These are phyloP conservation scores for Sebastes elongatus DNA, from an alignment of 2,797 vertebrate genomes.

Conservation along the genomic window DNA sequence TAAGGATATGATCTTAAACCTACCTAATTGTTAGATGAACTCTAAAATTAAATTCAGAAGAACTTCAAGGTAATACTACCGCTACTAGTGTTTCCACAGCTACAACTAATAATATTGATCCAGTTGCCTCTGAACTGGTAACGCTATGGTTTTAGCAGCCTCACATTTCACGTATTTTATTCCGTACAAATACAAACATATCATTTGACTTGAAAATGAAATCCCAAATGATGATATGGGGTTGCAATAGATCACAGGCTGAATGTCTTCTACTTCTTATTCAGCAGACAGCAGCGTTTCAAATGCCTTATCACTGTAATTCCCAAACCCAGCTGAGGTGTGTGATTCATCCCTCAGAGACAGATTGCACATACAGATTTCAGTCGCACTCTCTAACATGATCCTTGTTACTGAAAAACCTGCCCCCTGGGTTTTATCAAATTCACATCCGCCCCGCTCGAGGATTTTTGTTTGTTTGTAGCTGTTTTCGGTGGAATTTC, in stretches of 20 bases:
- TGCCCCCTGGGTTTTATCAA: slow-evolving; percentile 22
- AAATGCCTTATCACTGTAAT: slow-evolving; percentile 59
- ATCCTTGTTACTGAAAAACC: slow-evolving; percentile 49
- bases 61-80: background rate
- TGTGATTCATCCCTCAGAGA: slow-evolving; percentile 57
- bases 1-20: slow-evolving; percentile 12
- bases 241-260: slow-evolving; percentile 40
- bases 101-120: slow-evolving; percentile 9
- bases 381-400: slow-evolving; percentile 35
- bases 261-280: slow-evolving; percentile 10
- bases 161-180: background rate
- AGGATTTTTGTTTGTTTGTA: slow-evolving; percentile 24
- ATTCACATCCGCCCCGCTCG: slow-evolving; percentile 2
- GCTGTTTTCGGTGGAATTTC: slow-evolving; percentile 26
- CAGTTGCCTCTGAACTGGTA: background rate
- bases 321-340: slow-evolving; percentile 51
- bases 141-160: background rate
- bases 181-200: background rate
- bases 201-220: background rate
- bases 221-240: background rate
- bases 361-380: slow-evolving; percentile 58
- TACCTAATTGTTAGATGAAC: background rate
- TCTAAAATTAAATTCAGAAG: slow-evolving; percentile 3
- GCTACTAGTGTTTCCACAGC: background rate
- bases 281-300: slow-evolving; percentile 46